phyloP scores from a whole-genome alignment of 2,797 vertebrate species.

The Pseudomugil gertrudae region DNA sequence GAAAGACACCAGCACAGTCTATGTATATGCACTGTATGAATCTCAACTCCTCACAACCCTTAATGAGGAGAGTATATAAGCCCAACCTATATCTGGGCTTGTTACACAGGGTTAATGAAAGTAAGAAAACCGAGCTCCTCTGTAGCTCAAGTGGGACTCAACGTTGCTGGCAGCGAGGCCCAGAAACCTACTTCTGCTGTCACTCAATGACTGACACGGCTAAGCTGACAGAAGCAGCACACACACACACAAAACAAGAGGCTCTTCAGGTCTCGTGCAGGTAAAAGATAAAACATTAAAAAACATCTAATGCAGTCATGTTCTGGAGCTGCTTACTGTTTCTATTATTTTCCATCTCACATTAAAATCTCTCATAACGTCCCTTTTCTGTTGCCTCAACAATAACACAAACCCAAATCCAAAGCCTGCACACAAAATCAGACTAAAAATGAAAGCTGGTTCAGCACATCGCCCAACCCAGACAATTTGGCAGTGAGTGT shows the following conservation, averaged over 20 bases:
- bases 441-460: conserved; percentile 31
- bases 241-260: conserved; percentile 21
- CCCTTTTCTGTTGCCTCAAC: conserved; percentile 3
- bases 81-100: conserved; percentile 64
- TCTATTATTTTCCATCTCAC: conserved; percentile 4
- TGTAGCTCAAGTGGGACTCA: conserved; percentile 52
- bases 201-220: conserved; percentile 54
- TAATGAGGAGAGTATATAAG: conserved; percentile 8
- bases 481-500: conserved; percentile 55
- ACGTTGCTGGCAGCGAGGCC: conserved; percentile 63
- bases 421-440: conserved; percentile 18
- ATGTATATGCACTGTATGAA: background rate
- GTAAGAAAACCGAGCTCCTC: conserved; percentile 43
- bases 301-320: background rate
- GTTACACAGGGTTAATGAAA: conserved; percentile 78
- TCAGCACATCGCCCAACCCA: conserved; percentile 41
- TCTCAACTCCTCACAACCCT: background rate
- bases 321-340: background rate
- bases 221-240: conserved; percentile 42
- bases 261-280: background rate
- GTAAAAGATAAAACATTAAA: background rate
- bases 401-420: conserved; percentile 28
- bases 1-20: background rate
- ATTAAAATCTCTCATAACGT: conserved; percentile 3
- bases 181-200: conserved; percentile 83